Evolutionary conservation across 2,797 vertebrate species (phyloP).

Genomic region (Esox lucius): DNA sequence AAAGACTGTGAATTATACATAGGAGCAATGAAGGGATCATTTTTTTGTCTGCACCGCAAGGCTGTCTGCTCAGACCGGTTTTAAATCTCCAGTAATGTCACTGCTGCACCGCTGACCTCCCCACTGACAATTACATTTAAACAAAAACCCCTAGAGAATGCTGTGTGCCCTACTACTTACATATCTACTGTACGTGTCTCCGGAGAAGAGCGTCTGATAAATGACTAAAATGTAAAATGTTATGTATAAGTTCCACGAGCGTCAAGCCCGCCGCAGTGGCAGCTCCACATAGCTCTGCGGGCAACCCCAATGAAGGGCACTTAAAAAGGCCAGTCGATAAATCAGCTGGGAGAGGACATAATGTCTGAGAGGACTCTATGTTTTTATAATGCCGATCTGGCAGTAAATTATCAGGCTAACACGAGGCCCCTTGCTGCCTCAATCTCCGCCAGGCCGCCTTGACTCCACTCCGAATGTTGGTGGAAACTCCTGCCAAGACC

Average conservation of each 20-base stretch:
- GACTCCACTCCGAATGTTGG: neutral
- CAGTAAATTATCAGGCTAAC: constrained; percentile 7
- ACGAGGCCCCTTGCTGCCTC: neutral
- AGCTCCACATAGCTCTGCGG: constrained; percentile 3
- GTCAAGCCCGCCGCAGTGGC: neutral
- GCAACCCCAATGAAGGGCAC: neutral
- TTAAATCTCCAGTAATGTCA: neutral
- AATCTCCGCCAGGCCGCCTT: neutral
- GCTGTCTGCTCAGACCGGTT: neutral
- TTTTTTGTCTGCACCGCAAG: neutral
- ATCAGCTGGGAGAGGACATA: neutral
- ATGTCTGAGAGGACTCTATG: neutral
- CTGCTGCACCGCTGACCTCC: neutral
- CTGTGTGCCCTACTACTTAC: neutral
- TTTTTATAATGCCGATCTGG: constrained; percentile 18
- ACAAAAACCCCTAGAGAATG: neutral
- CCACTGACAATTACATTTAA: neutral
- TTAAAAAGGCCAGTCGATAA: constrained; percentile 6
- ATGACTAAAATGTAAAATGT: too few species aligned
- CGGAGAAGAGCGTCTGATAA: too few species aligned
- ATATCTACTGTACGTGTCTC: neutral
- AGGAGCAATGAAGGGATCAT: neutral
- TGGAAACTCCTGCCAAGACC: neutral
- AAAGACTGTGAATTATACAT: neutral
- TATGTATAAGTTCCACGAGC: too few species aligned